Percentiles rank a stretch among this genome's conserved stretches.
Conservation (phyloP, 2,113 vertebrate species). For the Aepyceros melampus region DNA sequence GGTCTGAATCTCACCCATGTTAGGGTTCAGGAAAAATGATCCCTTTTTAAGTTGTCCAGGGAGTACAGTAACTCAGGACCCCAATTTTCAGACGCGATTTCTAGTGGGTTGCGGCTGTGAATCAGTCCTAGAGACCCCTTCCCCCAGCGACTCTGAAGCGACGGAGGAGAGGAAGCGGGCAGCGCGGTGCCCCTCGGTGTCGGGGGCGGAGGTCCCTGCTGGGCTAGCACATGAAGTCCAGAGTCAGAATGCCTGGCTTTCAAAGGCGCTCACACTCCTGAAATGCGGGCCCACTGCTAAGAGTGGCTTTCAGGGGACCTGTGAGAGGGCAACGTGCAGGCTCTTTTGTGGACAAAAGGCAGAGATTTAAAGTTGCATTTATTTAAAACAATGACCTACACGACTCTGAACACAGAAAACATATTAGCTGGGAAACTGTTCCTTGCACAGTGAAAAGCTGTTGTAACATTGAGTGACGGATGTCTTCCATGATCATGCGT, state of each 20-base stretch:
- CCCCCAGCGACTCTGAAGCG: background rate
- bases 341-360: background rate
- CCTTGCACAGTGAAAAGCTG: background rate
- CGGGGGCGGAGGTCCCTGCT: background rate
- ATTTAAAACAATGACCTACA: background rate
- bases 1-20: constrained; percentile 39
- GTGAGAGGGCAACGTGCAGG: background rate
- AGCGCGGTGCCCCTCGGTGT: background rate
- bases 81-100: constrained; percentile 56
- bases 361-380: background rate
- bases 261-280: background rate
- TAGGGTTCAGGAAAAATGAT: constrained; percentile 57
- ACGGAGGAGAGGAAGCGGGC: background rate
- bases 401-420: background rate
- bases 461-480: background rate
- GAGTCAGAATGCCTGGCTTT: background rate
- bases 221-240: background rate
- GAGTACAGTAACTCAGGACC: constrained; percentile 53
- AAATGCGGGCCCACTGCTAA: background rate
- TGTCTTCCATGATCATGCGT: background rate
- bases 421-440: background rate
- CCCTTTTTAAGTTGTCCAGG: constrained; percentile 63
- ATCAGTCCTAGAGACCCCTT: constrained; percentile 10
- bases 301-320: background rate
- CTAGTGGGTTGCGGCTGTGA: constrained; percentile 47